These are phyloP conservation scores for Capromys pilorides DNA, from an alignment of 2,797 vertebrate species.

Conservation along the genomic window DNA sequence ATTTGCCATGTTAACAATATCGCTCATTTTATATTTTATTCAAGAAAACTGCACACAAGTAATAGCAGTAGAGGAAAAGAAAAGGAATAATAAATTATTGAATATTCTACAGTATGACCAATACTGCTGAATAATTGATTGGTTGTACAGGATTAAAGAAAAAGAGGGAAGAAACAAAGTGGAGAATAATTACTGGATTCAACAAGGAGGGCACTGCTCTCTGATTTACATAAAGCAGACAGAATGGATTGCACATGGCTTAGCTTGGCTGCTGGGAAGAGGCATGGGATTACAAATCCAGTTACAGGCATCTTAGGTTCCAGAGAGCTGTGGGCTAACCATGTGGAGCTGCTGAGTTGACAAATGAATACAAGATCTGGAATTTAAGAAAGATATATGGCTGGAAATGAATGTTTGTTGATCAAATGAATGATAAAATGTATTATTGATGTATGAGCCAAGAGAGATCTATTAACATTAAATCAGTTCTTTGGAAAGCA, in stretches of 20 bases:
- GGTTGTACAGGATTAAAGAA: background rate
- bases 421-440: slow-evolving; percentile 27
- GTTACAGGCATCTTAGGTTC: slow-evolving; percentile 6
- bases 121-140: slow-evolving; percentile 7
- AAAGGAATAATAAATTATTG: slow-evolving; percentile 2
- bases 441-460: slow-evolving; percentile 3
- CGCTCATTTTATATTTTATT: slow-evolving; percentile 33
- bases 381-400: background rate
- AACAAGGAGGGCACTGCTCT: background rate
- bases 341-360: background rate
- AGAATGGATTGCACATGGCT: background rate
- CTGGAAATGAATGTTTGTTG: slow-evolving; percentile 16
- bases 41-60: background rate
- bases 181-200: background rate
- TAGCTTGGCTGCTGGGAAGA: background rate
- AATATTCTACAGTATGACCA: background rate
- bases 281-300: background rate
- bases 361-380: background rate
- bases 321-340: background rate
- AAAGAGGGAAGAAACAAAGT: slow-evolving; percentile 5
- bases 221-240: background rate
- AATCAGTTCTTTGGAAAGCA: slow-evolving; percentile 22
- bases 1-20: background rate
- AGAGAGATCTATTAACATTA: slow-evolving; percentile 16
- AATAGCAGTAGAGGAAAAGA: background rate